Base-by-base conservation (phyloP, 2,113 vertebrate species). In the Gulo gulo region DNA sequence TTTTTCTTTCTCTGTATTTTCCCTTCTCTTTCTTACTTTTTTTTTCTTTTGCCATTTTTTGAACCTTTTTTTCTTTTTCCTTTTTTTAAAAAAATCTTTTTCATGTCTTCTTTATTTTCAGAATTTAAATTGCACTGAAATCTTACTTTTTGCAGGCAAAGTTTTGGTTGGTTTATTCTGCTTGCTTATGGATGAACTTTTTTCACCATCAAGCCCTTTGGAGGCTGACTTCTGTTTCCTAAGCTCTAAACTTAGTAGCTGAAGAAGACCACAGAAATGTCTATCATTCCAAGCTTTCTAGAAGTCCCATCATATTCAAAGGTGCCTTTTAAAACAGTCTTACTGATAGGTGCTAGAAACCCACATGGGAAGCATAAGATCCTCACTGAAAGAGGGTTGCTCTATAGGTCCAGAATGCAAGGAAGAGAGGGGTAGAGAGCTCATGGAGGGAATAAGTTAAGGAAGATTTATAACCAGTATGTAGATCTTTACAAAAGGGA, bases 211-310 rank as follows among this genome's bases (percentile, higher is more conserved):
- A 61, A 47, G 34, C 5, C 7, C 11, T 94, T 85, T 90, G 52
- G 31, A 92, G 52, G 10, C n/a, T 65, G 12, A 83, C 21, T 96
- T 81, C 12, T 39, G 55, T 84, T 94, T 81, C 52, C 18, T 80
- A 94, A 95, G 52, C 34, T 65, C 59, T 79, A 86, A 65, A 55
- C 91, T 78, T 95, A 82, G 88, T 61, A 81, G 21, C 16, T 86
- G 24, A 71, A 96, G 29, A 88, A 94, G n/a, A 69, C 50, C 55
- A 50, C n/a, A 91, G 74, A 91, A 57, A 59, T 67, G 11, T 73
- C 18, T n/a, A 18, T 55, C 34, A 50, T 90, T 97, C 93, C 87
- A 73, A 45, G 20, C n/a, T 92, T 87, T 36, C 39, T 52, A 20
- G 11, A 15, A 7, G 57, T 55, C 80, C 59, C 7, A 8, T 52